Percentiles rank a stretch among this genome's conserved stretches.
phyloP scores from a whole-genome alignment of 2,113 vertebrate species.

The Eulacestoma nigropectus region DNA sequence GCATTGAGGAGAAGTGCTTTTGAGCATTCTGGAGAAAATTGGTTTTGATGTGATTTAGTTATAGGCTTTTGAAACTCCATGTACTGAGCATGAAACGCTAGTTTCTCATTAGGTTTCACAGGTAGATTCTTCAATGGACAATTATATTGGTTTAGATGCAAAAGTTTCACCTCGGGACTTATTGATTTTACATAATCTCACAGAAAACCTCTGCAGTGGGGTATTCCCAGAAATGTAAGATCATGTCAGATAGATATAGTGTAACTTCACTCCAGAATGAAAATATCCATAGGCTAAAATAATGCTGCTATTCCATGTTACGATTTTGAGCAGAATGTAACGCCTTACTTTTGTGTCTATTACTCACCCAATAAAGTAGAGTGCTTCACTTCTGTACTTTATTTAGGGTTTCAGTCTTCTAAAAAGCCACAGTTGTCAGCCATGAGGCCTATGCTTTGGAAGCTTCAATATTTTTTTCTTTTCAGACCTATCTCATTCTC shows the following conservation, averaged over 20 bases:
- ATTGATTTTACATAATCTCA: neutral
- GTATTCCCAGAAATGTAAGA: neutral
- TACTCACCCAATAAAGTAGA: neutral
- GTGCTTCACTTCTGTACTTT: neutral
- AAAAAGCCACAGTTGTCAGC: neutral
- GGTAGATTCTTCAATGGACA: neutral
- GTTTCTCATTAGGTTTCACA: neutral
- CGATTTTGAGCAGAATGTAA: neutral
- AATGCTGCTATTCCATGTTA: neutral
- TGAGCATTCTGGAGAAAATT: constrained; percentile 20
- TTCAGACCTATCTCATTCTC: neutral
- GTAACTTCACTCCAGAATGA: neutral
- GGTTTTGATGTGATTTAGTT: constrained; percentile 16
- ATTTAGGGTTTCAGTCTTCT: neutral
- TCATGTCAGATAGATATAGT: neutral
- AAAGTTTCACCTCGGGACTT: neutral
- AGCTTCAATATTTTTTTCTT: neutral
- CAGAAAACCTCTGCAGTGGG: neutral
- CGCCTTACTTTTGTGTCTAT: neutral
- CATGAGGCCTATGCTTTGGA: neutral
- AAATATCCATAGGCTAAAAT: neutral
- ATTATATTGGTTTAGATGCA: neutral
- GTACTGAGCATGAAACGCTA: neutral
- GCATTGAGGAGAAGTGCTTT: constrained; percentile 1
- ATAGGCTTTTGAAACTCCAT: neutral